Evolutionary conservation across 2,888 invertebrate species (phyloP).

Genomic region (Blastobasis lacticolella): DNA sequence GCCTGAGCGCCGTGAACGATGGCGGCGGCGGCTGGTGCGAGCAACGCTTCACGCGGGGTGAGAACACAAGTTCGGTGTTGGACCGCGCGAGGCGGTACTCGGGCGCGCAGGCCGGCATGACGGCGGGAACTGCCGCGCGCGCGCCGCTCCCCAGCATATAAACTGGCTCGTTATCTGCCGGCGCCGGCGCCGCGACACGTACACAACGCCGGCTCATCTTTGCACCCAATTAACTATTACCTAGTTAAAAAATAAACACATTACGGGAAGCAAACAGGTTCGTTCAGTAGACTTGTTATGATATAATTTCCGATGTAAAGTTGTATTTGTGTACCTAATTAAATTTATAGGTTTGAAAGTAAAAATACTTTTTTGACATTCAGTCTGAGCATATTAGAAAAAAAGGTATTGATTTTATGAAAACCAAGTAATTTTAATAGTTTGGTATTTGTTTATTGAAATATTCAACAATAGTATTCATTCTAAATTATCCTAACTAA

Average conservation of each 20-base stretch:
- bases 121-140: conserved; percentile 57
- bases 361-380: no score
- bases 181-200: conserved; percentile 29
- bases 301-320: no score
- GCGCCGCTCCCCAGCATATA: conserved; percentile 49
- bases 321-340: no score
- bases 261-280: conserved; percentile 5
- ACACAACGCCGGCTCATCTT: conserved; percentile 47
- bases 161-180: conserved; percentile 55
- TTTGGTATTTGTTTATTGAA: conserved; percentile 17
- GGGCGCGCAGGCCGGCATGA: conserved; percentile 80
- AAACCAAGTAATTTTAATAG: neutral
- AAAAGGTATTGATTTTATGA: no score
- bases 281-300: no score
- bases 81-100: conserved; percentile 77
- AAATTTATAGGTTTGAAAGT: no score
- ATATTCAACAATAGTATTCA: conserved; percentile 17
- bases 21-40: conserved; percentile 60
- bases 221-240: conserved; percentile 66
- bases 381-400: no score
- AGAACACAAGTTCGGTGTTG: conserved; percentile 68
- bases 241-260: conserved; percentile 43
- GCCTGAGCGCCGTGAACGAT: conserved; percentile 72
- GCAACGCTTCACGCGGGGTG: conserved; percentile 67
- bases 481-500: conserved; percentile 2